Base-by-base conservation (phyloP, 2,888 invertebrate species). In the Tortrix viridana region DNA sequence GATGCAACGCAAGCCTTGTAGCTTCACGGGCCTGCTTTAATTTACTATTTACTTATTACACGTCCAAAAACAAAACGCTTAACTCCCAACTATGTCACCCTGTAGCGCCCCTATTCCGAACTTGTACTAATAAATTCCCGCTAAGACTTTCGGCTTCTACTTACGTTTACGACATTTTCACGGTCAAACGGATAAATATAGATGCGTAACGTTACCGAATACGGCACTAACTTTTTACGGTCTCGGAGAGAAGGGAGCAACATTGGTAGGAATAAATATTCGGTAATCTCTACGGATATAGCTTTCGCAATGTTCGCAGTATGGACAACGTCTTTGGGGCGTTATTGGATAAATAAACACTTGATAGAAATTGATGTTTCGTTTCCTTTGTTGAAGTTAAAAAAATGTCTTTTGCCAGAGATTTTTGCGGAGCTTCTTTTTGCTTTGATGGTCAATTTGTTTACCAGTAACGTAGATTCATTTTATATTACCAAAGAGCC, bases 171-270 rank as follows among this genome's bases (percentile, higher is more conserved):
- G 57, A 38, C 47, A 26, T 53, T 63, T 63, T 63, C 63, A 63
- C 53, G 63, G 57, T 58, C 63, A 63, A 63, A 52, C 53, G 43
- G 53, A 63, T 63, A 63, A 58, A 63, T 63, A 63, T 62, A 57
- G 62, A 62, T 62, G 62, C 52, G 61, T 47, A 57, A 38, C 53
- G 53, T 20, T 41, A 53, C 53, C 41, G 53, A 53, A 62, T 62
- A 62, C 62, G 50, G 62, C 49, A 62, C 56, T 62, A 62, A 57
- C 62, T 62, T 62, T 62, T 62, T 62, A 62, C 56, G 62, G 56
- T 16, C 22, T 19, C 18, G 23, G 46, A 50, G 46, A 49, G 50
- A 63, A 63, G 56, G 38, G 22, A 52, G 37, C 61, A 61, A 57
- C 62, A 62, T 57, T 61, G 50, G 57, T 52, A 20, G 46, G 56